These are phyloP conservation scores for Taxidea taxus DNA, from an alignment of 2,113 vertebrate genomes.

Conservation along the genomic window DNA sequence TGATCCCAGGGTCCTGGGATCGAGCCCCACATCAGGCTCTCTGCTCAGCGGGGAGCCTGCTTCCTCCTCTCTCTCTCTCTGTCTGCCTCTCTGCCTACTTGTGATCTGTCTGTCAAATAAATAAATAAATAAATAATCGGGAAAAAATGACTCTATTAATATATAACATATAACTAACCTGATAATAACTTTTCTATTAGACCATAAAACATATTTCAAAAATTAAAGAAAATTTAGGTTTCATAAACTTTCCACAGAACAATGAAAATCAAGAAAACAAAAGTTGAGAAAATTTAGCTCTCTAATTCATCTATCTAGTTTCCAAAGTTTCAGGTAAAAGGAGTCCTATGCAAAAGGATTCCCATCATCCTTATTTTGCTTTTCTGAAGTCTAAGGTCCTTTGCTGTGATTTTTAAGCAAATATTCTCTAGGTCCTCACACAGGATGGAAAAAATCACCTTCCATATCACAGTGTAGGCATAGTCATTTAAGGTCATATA, in stretches of 20 bases:
- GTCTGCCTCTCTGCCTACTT: too few relatives aligned
- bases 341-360: background rate
- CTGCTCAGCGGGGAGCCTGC: too few relatives aligned
- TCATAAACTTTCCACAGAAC: background rate
- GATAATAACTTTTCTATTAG: background rate
- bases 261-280: background rate
- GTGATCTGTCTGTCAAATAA: too few relatives aligned
- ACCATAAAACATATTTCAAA: background rate
- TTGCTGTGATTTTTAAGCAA: constrained; percentile 27
- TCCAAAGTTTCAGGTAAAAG: background rate
- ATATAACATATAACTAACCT: background rate
- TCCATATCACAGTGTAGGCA: background rate
- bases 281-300: background rate
- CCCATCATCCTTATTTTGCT: background rate
- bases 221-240: background rate
- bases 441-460: background rate
- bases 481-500: background rate
- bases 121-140: too few relatives aligned
- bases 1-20: too few relatives aligned
- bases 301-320: background rate
- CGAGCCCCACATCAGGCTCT: too few relatives aligned
- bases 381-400: background rate
- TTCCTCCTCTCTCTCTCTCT: too few relatives aligned
- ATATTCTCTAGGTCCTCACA: background rate
- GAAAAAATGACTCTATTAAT: background rate